Percentiles rank a stretch among this genome's conserved stretches.
Evolutionary conservation across 2,797 vertebrate genomes (phyloP).

Genomic region (Xiphorhynchus erythropygius): DNA sequence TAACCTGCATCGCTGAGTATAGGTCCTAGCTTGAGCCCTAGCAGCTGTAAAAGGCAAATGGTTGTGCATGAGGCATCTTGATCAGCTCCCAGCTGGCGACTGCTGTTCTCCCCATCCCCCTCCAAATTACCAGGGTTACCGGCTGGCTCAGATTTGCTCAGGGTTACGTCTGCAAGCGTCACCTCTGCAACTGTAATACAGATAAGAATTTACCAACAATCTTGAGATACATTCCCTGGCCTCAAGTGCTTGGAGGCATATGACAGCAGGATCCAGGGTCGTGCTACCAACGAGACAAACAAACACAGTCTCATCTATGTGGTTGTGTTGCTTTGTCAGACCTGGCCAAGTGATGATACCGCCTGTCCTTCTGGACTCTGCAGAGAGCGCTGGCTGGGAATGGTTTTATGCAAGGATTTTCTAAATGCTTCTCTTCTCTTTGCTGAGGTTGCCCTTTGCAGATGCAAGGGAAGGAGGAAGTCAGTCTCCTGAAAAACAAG

Average conservation of each 20-base stretch:
- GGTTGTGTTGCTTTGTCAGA: not conserved
- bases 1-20: not conserved
- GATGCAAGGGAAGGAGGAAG: not conserved
- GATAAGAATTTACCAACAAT: conserved; percentile 61
- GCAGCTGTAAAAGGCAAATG: conserved; percentile 38
- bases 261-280: conserved; percentile 30
- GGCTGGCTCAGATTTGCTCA: conserved; percentile 37
- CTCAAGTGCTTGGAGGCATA: not conserved
- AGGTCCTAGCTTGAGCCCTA: conserved; percentile 33
- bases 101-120: conserved; percentile 49
- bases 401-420: not conserved
- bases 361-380: not conserved
- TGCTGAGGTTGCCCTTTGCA: not conserved
- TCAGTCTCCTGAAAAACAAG: not conserved
- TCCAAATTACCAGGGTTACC: conserved; percentile 46
- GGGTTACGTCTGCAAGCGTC: conserved; percentile 41
- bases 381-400: not conserved
- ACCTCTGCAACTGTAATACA: conserved; percentile 54
- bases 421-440: not conserved
- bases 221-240: conserved; percentile 51
- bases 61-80: conserved; percentile 38
- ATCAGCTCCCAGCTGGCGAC: conserved; percentile 62
- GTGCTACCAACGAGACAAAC: conserved; percentile 11
- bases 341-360: not conserved
- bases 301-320: not conserved